These are phyloP conservation scores for Barypeithes pellucidus DNA, from an alignment of 2,888 invertebrate genomes.

Conservation along the genomic window DNA sequence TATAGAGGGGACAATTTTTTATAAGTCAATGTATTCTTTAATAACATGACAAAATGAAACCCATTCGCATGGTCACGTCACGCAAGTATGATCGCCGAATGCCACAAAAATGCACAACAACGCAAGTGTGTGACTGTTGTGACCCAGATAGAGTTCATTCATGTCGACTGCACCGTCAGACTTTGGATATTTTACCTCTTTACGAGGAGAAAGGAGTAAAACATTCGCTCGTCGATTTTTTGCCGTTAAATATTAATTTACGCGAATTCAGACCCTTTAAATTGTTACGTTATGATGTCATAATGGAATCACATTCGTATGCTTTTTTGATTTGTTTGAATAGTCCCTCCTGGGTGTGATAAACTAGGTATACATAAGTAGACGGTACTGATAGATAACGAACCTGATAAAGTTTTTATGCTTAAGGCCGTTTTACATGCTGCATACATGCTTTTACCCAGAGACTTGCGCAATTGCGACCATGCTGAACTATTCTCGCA, in stretches of 20 bases:
- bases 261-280: background rate
- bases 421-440: no score
- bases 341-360: no score
- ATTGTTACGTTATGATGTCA: background rate
- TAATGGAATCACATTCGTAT: no score
- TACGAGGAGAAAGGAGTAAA: conserved; percentile 6
- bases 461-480: no score
- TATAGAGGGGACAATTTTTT: no score
- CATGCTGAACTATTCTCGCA: no score
- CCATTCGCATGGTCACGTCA: conserved; percentile 29
- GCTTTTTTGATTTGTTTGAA: no score
- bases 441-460: no score
- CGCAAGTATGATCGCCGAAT: conserved; percentile 41
- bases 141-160: conserved; percentile 60
- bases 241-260: background rate
- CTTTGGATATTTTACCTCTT: conserved; percentile 22
- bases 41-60: conserved; percentile 19
- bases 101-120: conserved; percentile 40
- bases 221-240: background rate
- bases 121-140: conserved; percentile 52
- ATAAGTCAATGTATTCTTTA: background rate
- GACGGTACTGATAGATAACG: no score
- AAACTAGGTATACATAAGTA: no score
- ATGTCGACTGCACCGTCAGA: conserved; percentile 51
- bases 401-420: no score